These are phyloP conservation scores for Rhinoderma darwinii DNA, from an alignment of 2,113 vertebrate genomes.

Conservation along the genomic window DNA sequence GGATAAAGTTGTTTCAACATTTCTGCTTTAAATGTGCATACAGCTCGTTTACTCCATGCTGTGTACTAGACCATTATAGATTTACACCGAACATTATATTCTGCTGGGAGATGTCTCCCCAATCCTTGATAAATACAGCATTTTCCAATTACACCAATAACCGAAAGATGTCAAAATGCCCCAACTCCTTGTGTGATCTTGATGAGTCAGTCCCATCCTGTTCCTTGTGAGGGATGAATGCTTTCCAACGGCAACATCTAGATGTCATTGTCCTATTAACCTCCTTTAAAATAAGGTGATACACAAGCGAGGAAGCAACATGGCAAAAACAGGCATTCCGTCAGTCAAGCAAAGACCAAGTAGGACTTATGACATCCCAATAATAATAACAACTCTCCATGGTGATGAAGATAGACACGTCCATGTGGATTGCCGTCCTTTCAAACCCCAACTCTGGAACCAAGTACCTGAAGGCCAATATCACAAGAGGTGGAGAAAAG, in stretches of 20 bases:
- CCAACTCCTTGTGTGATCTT: background rate
- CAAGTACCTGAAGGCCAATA: background rate
- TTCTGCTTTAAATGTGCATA: constrained; percentile 30
- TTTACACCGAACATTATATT: background rate
- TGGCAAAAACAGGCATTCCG: background rate
- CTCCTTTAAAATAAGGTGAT: background rate
- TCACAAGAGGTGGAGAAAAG: background rate
- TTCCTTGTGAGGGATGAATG: background rate
- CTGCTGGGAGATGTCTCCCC: background rate
- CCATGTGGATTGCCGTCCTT: background rate
- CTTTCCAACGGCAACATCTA: background rate
- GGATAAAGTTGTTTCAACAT: constrained; percentile 24
- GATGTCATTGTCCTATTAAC: background rate
- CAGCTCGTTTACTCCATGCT: background rate
- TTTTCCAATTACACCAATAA: background rate
- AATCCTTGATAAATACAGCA: background rate
- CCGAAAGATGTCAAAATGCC: background rate
- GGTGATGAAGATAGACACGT: background rate
- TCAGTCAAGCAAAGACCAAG: background rate
- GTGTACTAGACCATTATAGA: background rate
- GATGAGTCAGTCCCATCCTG: background rate
- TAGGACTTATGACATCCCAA: background rate
- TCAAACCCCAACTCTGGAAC: background rate
- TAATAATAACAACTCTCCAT: background rate
- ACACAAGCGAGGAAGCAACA: background rate